Conservation (phyloP, 2,113 vertebrate genomes). For the Axis porcinus region DNA sequence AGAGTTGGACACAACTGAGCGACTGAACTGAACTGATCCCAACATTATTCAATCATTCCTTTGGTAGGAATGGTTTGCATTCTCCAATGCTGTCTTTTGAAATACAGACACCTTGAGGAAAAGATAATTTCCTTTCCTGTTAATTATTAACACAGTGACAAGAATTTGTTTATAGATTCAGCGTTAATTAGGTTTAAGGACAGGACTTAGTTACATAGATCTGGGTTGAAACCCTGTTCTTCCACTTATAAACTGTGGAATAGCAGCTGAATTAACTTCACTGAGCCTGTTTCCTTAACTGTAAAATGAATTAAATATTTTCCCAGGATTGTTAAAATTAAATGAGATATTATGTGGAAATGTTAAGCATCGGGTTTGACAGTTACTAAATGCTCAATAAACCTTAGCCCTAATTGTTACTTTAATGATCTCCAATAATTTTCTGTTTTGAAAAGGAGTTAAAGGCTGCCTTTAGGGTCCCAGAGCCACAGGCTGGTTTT, state of each 20-base stretch:
- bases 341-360: background rate
- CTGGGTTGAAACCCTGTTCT: background rate
- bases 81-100: background rate
- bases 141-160: slow-evolving; percentile 1
- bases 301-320: background rate
- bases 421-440: background rate
- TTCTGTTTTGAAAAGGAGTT: background rate
- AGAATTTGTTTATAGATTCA: slow-evolving; percentile 13
- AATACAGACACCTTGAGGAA: background rate
- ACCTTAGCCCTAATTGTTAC: background rate
- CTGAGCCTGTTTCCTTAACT: background rate
- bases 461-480: background rate
- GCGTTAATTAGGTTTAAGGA: background rate
- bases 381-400: background rate
- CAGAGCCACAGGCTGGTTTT: background rate
- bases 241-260: background rate
- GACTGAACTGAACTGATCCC: background rate
- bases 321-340: background rate
- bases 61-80: background rate
- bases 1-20: background rate
- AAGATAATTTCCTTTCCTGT: background rate
- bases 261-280: background rate
- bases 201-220: background rate
- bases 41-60: background rate
- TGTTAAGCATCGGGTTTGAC: background rate